phyloP scores from a whole-genome alignment of 2,888 invertebrate species.

The Neoaliturus tenellus region DNA sequence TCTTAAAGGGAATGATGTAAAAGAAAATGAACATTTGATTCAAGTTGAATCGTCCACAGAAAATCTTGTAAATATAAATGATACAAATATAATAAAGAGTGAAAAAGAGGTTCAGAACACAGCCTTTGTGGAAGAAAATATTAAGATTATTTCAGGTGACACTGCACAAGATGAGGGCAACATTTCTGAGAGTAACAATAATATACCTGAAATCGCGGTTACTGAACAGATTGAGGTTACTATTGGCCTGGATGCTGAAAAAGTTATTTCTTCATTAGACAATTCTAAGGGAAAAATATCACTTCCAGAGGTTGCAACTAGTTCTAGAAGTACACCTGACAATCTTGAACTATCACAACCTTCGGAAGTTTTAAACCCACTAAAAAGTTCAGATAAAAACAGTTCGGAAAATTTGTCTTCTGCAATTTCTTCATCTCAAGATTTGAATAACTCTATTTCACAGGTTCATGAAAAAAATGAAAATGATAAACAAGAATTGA shows the following conservation, averaged over 20 bases:
- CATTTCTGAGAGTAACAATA: not conserved
- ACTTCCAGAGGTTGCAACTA: not conserved
- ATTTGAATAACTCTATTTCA: not conserved
- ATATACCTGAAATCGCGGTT: slow-evolving; percentile 21
- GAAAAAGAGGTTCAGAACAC: too few relatives aligned
- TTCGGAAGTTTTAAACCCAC: not conserved
- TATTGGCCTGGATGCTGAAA: not conserved
- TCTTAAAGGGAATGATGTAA: not conserved
- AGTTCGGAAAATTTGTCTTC: slow-evolving; percentile 13
- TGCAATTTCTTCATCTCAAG: not conserved
- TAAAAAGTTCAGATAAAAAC: not conserved
- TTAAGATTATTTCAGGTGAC: too few relatives aligned
- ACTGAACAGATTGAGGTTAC: slow-evolving; percentile 13
- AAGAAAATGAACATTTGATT: not conserved
- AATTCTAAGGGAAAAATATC: not conserved
- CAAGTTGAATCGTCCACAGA: not conserved
- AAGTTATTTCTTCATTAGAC: not conserved
- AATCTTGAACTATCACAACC: not conserved
- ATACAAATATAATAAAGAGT: not conserved
- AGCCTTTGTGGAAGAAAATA: too few relatives aligned
- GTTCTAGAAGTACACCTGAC: not conserved
- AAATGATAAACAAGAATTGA: not conserved
- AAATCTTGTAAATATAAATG: not conserved
- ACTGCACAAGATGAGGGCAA: too few relatives aligned
- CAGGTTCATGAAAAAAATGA: not conserved